Evolutionary conservation across 2,113 vertebrate species (phyloP), one percentile per base, ranked within the genome.

Genomic region (Triplophysa siluroides): DNA sequence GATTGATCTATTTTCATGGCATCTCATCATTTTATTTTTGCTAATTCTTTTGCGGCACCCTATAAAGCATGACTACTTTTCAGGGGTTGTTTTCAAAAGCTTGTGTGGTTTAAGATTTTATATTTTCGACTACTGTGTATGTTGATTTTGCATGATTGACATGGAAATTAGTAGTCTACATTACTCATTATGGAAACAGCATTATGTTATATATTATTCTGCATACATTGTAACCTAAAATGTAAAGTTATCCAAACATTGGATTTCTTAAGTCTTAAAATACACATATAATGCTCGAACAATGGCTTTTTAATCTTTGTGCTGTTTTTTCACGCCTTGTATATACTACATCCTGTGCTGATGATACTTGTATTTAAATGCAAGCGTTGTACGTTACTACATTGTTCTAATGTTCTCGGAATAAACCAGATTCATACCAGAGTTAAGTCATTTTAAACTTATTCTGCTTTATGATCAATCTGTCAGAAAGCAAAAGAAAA

Each of bases 1-100:
- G 92, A 93, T 86, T 95, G 83, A 93, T 61, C 24, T 52, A 13
- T 19, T 13, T 19, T 38, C 33, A 65, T 21, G 67, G 24, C 21
- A 33, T 14, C 1, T 38, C 6, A 38, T 38, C 24, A 23, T 11
- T 38, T 8, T 78, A n/a, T 18, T 2, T 19, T 73, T 64, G 62
- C 38, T 29, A 45, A 33, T 80, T 60, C 21, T 78, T 61, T 77
- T 8, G n/a, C 43, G 45, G 9, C 21, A 29, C 26, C 56, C n/a
- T 64, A 43, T 68, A 12, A 47, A 71, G 67, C 68, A 76, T 79
- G 47, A 61, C 16, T 60, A 43, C n/a, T 29, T 65, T 80, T 72
- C 14, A 38, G 7, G 2, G 16, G n/a, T 33, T 60, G 19, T 14
- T 18, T 58, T 21, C 54, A 21, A 67, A 73, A 62, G 38, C 67